Evolutionary conservation across 2,888 invertebrate species (phyloP).

Genomic region (Cremastobaeus sp.): DNA sequence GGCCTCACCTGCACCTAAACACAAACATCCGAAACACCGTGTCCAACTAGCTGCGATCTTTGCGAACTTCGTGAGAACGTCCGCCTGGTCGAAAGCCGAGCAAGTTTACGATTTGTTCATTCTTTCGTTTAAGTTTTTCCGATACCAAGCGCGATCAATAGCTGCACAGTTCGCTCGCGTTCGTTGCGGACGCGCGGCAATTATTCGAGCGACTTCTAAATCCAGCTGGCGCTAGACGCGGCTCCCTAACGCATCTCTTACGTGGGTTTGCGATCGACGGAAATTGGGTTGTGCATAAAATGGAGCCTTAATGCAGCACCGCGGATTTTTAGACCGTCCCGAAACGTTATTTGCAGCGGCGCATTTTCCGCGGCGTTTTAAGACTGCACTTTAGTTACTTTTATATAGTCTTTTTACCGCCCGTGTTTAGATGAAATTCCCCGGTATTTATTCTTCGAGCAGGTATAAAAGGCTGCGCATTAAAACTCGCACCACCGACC

Average conservation of each 20-base stretch:
- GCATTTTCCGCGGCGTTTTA: neutral
- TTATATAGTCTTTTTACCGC: slow-evolving; percentile 8
- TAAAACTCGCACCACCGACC: no score
- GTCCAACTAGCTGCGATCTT: slow-evolving; percentile 20
- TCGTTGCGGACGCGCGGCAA: no score
- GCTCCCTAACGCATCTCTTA: no score
- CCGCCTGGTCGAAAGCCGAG: slow-evolving; percentile 5
- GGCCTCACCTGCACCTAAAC: no score
- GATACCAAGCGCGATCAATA: slow-evolving; percentile 34
- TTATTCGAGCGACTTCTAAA: no score
- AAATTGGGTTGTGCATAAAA: no score
- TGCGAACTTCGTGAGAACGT: slow-evolving; percentile 15
- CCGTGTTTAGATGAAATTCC: slow-evolving; percentile 15
- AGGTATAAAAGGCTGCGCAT: slow-evolving; percentile 20
- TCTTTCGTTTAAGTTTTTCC: slow-evolving; percentile 24
- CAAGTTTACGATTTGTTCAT: slow-evolving; percentile 9
- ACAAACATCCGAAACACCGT: slow-evolving; percentile 26
- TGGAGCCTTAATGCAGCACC: no score
- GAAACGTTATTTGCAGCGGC: neutral
- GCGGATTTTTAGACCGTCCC: no score
- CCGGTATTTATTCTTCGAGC: slow-evolving; percentile 22
- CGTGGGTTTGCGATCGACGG: no score
- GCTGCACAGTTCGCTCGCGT: slow-evolving; percentile 1
- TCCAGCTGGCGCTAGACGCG: no score
- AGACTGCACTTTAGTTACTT: slow-evolving; percentile 3